phyloP scores from a whole-genome alignment of 2,888 invertebrate genomes.

The Vesta saturnalis region DNA sequence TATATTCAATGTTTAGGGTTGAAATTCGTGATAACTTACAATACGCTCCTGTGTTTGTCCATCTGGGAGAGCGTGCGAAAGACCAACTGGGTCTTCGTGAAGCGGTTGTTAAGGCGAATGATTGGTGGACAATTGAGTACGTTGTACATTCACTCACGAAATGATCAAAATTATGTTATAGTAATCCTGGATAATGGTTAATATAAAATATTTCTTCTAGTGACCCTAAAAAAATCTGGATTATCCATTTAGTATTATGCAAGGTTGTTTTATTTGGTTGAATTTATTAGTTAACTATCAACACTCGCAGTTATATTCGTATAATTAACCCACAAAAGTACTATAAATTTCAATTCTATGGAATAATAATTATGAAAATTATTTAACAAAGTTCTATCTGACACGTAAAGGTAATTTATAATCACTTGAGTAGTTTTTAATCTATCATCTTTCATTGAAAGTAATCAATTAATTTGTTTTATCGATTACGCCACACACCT shows the following conservation, averaged over 20 bases:
- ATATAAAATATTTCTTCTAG: not conserved
- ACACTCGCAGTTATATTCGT: not conserved
- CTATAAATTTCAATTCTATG: not conserved
- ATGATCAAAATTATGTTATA: constrained; percentile 40
- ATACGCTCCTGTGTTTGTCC: constrained; percentile 43
- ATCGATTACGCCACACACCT: not conserved
- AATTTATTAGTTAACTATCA: not conserved
- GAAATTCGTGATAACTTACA: constrained; percentile 11
- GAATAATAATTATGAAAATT: not conserved
- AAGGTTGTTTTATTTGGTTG: not conserved
- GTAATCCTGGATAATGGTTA: constrained; percentile 8
- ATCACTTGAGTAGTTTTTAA: constrained; percentile 3
- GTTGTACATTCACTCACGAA: constrained; percentile 41
- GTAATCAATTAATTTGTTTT: constrained; percentile 7
- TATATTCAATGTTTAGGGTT: not conserved
- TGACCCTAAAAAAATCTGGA: not conserved
- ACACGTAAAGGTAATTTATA: not conserved
- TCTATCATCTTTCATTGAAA: constrained; percentile 12
- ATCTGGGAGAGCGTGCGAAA: constrained; percentile 44
- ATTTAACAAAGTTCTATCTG: not conserved
- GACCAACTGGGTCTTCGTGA: constrained; percentile 45
- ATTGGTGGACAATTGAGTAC: constrained; percentile 45
- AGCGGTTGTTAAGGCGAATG: constrained; percentile 38
- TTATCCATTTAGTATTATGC: too few species aligned
- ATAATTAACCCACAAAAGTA: not conserved